Percentiles rank a stretch among this genome's conserved stretches.
Conservation (phyloP, 2,888 invertebrate species). For the Ceraclea dissimilis region DNA sequence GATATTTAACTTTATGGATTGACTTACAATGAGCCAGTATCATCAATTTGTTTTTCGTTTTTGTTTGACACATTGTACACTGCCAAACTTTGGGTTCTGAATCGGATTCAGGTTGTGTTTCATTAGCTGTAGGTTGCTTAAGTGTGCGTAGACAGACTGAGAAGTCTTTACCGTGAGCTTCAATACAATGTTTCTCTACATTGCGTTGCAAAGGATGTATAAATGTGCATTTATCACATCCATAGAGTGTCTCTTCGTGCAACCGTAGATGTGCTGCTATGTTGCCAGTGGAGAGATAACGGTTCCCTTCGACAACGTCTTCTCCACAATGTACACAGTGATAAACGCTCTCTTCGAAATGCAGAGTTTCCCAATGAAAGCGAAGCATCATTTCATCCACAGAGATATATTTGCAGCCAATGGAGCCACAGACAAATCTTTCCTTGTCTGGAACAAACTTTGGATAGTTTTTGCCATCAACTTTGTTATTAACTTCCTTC, state of each 20-base stretch:
- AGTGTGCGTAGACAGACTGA: neutral
- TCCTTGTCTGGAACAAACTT: constrained; percentile 46
- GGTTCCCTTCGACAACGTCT: constrained; percentile 40
- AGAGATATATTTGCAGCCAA: constrained; percentile 62
- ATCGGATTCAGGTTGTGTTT: neutral
- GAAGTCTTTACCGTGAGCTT: constrained; percentile 29
- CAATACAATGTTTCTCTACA: constrained; percentile 59
- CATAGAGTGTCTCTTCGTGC: constrained; percentile 66
- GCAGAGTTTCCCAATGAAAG: constrained; percentile 65
- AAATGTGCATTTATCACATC: constrained; percentile 62
- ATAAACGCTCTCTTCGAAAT: constrained; percentile 51
- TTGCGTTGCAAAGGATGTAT: constrained; percentile 55
- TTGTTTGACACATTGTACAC: constrained; percentile 53
- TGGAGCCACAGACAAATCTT: constrained; percentile 66
- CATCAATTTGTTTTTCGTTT: constrained; percentile 31
- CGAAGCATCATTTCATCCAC: constrained; percentile 64
- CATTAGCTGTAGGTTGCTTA: neutral
- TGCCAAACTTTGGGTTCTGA: constrained; percentile 30
- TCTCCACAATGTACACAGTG: constrained; percentile 67
- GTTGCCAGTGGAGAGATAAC: constrained; percentile 49
- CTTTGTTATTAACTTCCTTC: constrained; percentile 27
- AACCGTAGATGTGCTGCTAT: constrained; percentile 66
- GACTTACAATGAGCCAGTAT: constrained; percentile 52
- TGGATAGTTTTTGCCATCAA: constrained; percentile 30
- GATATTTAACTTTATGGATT: constrained; percentile 57